Evolutionary conservation across 2,797 vertebrate genomes (phyloP).

Genomic region (Coregonus ussuriensis): DNA sequence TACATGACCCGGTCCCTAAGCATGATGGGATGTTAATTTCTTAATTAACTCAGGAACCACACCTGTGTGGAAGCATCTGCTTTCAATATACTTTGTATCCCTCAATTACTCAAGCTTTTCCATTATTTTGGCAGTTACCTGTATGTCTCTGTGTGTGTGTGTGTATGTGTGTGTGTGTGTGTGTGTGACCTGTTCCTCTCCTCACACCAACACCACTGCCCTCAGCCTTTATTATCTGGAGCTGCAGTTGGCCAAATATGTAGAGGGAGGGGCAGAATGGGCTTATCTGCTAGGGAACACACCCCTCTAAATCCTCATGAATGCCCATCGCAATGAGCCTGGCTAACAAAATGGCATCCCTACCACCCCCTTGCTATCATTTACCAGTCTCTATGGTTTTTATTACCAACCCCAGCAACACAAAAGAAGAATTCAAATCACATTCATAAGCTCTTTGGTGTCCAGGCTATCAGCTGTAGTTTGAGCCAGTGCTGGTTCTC

Average conservation of each 20-base stretch:
- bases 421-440: background rate
- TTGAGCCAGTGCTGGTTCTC: background rate
- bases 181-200: background rate
- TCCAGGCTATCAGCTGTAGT: background rate
- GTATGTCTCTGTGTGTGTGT: background rate
- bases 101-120: too few species aligned
- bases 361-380: background rate
- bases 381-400: background rate
- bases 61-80: too few species aligned
- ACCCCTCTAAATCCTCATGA: background rate
- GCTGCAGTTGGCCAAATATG: background rate
- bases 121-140: too few species aligned
- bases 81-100: too few species aligned
- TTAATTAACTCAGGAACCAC: too few species aligned
- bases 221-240: background rate
- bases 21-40: too few species aligned
- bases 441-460: constrained; percentile 8
- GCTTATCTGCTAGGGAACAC: constrained; percentile 2
- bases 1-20: too few species aligned
- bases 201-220: background rate
- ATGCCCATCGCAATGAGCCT: background rate
- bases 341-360: background rate
- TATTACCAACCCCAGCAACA: background rate
- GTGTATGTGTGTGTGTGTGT: background rate
- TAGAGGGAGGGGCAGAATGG: background rate